These are phyloP conservation scores for Tupaia chinensis DNA, from an alignment of 2,113 vertebrate species.

Conservation along the genomic window DNA sequence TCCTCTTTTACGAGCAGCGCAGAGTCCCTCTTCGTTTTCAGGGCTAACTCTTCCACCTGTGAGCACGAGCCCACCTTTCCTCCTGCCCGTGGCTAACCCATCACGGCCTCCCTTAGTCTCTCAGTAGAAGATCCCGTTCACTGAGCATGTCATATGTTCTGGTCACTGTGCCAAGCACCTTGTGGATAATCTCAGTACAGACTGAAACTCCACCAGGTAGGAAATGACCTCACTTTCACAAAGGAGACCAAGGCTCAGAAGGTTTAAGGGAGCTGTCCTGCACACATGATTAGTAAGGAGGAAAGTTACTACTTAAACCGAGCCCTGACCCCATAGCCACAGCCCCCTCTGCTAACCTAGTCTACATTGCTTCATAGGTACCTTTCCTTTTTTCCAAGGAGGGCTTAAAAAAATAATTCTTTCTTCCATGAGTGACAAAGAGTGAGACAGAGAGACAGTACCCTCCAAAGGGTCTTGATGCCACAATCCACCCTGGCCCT, in stretches of 20 bases:
- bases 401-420: no score
- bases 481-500: no score
- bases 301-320: neutral
- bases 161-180: neutral
- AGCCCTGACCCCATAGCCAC: neutral
- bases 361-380: accelerated
- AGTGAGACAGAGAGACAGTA: no score
- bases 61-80: neutral
- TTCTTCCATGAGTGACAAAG: no score
- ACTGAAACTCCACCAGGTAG: neutral
- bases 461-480: no score
- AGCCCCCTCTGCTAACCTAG: neutral
- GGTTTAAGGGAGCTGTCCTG: neutral
- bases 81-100: neutral
- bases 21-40: neutral
- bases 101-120: neutral
- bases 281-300: neutral
- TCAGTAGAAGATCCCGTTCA: neutral
- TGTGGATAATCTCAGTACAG: neutral
- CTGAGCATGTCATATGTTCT: neutral
- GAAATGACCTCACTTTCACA: neutral
- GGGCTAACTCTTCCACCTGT: neutral
- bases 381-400: neutral
- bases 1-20: neutral
- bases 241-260: neutral